These are phyloP conservation scores for Lepus europaeus DNA, from an alignment of 2,113 vertebrate species.

Conservation along the genomic window DNA sequence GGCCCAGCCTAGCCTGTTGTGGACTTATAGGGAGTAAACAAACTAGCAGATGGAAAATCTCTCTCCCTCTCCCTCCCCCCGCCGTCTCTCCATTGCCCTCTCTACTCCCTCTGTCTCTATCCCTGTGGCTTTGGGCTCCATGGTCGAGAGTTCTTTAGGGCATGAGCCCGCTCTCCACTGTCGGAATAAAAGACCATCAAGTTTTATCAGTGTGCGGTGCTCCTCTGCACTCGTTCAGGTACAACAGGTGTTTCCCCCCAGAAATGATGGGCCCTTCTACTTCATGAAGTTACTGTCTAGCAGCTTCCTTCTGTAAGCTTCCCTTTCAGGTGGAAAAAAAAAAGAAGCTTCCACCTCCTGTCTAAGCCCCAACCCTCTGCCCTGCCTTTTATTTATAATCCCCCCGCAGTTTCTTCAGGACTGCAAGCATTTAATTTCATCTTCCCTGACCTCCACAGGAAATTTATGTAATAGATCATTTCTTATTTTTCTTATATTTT, in stretches of 20 bases:
- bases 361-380: not conserved
- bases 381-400: not conserved
- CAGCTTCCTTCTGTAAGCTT: not conserved
- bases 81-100: no score
- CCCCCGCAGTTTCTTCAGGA: not conserved
- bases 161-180: no score
- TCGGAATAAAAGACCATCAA: no score
- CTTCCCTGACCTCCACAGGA: not conserved
- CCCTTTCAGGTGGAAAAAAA: not conserved
- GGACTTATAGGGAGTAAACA: no score
- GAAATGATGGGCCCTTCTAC: not conserved
- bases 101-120: no score
- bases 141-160: no score
- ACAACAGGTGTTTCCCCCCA: not conserved
- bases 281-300: not conserved
- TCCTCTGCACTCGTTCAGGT: no score
- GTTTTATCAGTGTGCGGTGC: no score
- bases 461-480: not conserved
- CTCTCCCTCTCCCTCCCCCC: no score
- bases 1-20: no score
- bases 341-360: not conserved
- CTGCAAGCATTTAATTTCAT: not conserved
- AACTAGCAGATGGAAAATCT: no score
- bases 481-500: conserved; percentile 37
- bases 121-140: no score